phyloP scores from a whole-genome alignment of 2,797 vertebrate genomes.

The Peromyscus eremicus region DNA sequence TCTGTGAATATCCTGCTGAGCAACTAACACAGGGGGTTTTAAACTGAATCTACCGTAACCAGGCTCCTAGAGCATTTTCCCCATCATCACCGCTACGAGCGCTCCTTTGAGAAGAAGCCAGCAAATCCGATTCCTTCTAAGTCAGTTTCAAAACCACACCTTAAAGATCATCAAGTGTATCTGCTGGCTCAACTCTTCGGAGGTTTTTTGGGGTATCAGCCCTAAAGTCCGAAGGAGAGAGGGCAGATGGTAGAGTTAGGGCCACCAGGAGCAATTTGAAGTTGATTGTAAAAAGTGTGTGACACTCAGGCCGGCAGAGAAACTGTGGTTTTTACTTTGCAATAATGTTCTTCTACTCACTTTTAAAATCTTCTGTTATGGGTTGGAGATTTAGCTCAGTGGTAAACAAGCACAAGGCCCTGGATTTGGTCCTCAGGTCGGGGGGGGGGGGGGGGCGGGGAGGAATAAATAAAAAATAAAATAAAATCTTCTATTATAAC shows the following conservation, averaged over 20 bases:
- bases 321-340: not conserved
- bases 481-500: constrained; percentile 28
- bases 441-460: too few species aligned
- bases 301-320: not conserved
- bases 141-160: constrained; percentile 36
- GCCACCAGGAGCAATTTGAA: not conserved
- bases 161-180: constrained; percentile 22
- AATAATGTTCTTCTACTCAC: not conserved
- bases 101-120: constrained; percentile 33
- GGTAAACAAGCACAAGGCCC: too few species aligned
- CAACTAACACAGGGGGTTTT: not conserved
- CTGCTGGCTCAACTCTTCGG: constrained; percentile 17
- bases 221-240: not conserved
- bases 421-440: too few species aligned
- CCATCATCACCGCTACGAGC: not conserved
- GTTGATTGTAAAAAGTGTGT: not conserved
- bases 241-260: not conserved
- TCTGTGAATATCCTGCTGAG: constrained; percentile 40
- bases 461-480: too few species aligned
- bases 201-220: not conserved
- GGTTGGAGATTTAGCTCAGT: too few species aligned
- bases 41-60: constrained; percentile 15
- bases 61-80: not conserved
- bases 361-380: constrained; percentile 38
- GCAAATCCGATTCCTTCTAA: constrained; percentile 17